Evolutionary conservation across 1,140 invertebrate genomes (phyloP).

Genomic region (Drosophila chauvacae): DNA sequence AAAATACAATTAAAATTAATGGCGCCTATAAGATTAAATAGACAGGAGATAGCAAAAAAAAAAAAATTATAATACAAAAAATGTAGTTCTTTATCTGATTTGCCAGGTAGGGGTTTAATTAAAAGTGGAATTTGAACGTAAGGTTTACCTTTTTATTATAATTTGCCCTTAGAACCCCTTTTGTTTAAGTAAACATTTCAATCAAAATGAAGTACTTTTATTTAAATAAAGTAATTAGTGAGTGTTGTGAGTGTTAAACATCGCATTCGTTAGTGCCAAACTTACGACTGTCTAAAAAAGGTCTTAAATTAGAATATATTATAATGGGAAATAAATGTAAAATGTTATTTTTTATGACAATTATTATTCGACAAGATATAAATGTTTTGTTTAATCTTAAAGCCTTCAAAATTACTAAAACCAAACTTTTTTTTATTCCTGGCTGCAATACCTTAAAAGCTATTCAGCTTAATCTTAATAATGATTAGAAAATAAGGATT

Average conservation of each 20-base stretch:
- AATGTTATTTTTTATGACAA: background rate
- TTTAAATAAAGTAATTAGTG: background rate
- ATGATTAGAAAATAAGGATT: background rate
- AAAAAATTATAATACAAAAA: background rate
- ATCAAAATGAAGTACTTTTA: background rate
- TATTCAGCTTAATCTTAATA: background rate
- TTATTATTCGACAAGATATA: too few species aligned
- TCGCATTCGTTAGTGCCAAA: background rate
- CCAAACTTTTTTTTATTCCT: background rate
- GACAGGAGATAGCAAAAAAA: background rate
- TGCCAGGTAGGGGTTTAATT: background rate
- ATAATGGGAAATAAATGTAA: background rate
- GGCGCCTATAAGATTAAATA: slow-evolving; percentile 12
- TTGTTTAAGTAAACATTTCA: background rate
- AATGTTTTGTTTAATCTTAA: too few species aligned
- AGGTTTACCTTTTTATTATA: background rate
- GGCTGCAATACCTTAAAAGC: background rate
- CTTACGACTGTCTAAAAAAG: background rate
- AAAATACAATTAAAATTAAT: slow-evolving; percentile 40
- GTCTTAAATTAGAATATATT: background rate
- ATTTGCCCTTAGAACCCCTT: background rate
- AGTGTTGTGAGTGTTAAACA: background rate
- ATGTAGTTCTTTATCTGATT: slow-evolving; percentile 5
- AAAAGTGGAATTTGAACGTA: background rate
- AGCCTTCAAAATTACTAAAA: too few species aligned